phyloP scores from a whole-genome alignment of 2,797 vertebrate species.

The Podargus strigoides region DNA sequence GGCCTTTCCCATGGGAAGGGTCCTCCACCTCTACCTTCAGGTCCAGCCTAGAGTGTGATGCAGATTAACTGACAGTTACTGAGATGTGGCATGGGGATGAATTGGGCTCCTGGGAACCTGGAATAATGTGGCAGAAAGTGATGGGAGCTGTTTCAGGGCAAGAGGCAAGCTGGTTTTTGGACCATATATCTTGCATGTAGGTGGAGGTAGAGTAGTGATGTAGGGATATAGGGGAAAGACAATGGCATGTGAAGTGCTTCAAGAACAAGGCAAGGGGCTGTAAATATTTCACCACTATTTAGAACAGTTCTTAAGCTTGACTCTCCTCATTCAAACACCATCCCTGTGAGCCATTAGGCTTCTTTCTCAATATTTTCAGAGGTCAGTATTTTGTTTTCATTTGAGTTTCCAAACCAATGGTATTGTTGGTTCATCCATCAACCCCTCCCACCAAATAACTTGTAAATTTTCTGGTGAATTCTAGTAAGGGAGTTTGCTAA shows the following conservation, averaged over 20 bases:
- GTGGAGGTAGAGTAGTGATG: too few relatives aligned
- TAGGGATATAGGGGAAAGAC: background rate
- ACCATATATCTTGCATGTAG: background rate
- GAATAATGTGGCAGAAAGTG: background rate
- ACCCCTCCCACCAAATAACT: background rate
- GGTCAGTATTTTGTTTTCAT: background rate
- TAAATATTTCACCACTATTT: background rate
- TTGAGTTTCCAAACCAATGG: background rate
- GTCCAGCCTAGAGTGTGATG: too few relatives aligned
- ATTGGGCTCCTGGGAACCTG: background rate
- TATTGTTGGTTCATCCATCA: background rate
- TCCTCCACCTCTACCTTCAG: background rate
- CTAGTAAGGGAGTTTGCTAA: background rate
- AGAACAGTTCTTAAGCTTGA: background rate
- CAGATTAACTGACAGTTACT: background rate
- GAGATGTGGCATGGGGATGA: rapidly evolving
- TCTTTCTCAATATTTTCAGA: background rate
- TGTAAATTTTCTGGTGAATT: background rate
- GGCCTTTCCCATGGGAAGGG: background rate
- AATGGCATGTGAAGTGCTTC: background rate
- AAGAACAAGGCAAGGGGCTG: background rate
- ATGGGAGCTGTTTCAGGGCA: background rate
- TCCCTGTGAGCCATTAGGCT: background rate
- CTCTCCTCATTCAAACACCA: background rate
- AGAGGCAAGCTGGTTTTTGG: background rate